A percentile compares a stretch with the other conserved stretches of the same genome.
These are phyloP conservation scores for Poecilus cupreus DNA, from an alignment of 2,888 invertebrate species.

Conservation along the genomic window DNA sequence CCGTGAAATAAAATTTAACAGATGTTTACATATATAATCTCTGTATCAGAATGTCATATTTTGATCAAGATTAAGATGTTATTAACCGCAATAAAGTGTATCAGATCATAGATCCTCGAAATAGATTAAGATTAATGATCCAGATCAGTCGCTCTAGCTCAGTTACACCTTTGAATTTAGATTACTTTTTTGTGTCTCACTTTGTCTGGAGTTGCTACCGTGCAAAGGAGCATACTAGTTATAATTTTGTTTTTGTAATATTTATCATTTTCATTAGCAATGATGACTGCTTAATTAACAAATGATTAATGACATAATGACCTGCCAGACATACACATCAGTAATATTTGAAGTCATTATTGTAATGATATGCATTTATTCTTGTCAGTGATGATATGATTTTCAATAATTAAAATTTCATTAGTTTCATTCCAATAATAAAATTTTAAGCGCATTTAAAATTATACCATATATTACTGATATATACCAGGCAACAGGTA, in stretches of 20 bases:
- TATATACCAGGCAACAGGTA: not conserved
- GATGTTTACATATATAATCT: not conserved
- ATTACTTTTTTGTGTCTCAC: not conserved
- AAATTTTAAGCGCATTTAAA: too few relatives aligned
- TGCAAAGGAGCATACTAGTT: not conserved
- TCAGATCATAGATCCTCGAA: constrained; percentile 11
- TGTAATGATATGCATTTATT: not conserved
- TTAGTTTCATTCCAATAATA: too few relatives aligned
- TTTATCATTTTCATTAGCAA: not conserved
- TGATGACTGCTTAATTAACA: constrained; percentile 15
- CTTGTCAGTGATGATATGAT: not conserved
- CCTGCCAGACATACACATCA: not conserved
- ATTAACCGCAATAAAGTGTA: not conserved
- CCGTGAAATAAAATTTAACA: too few relatives aligned
- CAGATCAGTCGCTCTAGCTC: not conserved
- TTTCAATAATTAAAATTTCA: not conserved
- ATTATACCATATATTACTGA: not conserved
- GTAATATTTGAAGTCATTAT: not conserved
- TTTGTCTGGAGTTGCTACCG: not conserved
- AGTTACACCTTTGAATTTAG: constrained; percentile 21
- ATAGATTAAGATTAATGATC: constrained; percentile 26
- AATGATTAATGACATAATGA: constrained; percentile 24
- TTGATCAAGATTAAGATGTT: not conserved
- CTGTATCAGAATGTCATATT: not conserved
- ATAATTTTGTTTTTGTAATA: constrained; percentile 17